These are phyloP conservation scores for Hemicordylus capensis DNA, from an alignment of 2,113 vertebrate species.

Conservation along the genomic window DNA sequence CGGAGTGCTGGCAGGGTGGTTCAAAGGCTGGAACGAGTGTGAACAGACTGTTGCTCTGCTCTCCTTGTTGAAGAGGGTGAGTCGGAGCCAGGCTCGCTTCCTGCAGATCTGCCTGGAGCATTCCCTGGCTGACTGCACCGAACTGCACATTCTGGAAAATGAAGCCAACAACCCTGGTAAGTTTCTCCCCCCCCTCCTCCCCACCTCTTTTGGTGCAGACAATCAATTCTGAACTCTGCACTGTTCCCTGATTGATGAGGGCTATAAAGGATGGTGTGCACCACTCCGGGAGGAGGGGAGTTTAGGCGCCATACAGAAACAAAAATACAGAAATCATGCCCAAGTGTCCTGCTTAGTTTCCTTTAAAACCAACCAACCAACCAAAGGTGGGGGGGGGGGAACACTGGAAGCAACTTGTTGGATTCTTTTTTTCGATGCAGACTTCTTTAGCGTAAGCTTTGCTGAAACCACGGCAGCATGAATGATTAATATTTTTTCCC, in stretches of 20 bases:
- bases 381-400: background rate
- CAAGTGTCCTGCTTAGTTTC: background rate
- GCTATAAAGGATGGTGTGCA: background rate
- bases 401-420: background rate
- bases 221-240: background rate
- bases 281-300: background rate
- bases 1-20: slow-evolving; percentile 95
- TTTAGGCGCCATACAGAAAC: background rate
- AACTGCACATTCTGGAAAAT: slow-evolving; percentile 93
- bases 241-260: background rate
- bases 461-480: slow-evolving; percentile 68
- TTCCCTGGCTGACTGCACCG: slow-evolving; percentile 93
- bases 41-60: slow-evolving; percentile 98
- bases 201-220: background rate
- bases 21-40: slow-evolving; percentile 99
- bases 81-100: slow-evolving; percentile 96
- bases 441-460: slow-evolving; percentile 52
- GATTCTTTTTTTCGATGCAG: slow-evolving; percentile 34
- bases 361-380: background rate
- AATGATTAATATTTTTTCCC: slow-evolving; percentile 68
- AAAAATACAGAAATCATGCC: too few relatives aligned
- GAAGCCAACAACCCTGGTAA: slow-evolving; percentile 97
- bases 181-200: slow-evolving; percentile 37
- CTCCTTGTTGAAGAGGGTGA: slow-evolving; percentile 94
- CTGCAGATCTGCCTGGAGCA: slow-evolving; percentile 98